Base-by-base conservation (phyloP, 64 coral and sea anemone genomes). In the Trachythela sp. region DNA sequence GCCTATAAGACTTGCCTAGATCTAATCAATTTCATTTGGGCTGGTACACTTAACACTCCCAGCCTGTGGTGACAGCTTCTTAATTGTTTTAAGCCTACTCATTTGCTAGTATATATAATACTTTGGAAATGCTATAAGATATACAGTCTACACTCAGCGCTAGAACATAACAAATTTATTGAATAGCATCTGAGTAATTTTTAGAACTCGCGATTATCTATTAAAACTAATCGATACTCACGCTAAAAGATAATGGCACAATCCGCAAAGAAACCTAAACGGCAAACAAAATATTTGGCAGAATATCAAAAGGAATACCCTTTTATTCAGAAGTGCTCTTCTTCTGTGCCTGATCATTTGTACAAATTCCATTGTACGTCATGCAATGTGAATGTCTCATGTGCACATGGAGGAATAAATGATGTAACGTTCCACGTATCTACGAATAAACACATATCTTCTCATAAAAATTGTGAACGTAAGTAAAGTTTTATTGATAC, bases 361-460 rank as follows among this genome's bases (percentile, higher is more conserved):
- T 87, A 92, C 90, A 92, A 92, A 84, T 92, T 92, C 90, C 85
- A 92, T 84, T 92, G 90, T 84, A 92, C 84, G 67, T 87, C 84
- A 48, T 92, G 85, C 90, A 92, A 92, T 92, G 67, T 84, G 85
- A 87, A 92, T 87, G 84, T 92, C 67, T 92, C 90, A 84, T 92
- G 90, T 80, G 85, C 90, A 70, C 90, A 92, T 72, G 90, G 90
- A 92, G 90, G 90, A 48, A 86, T 86, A 20, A 91, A 91, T 86
- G 90, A 91, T 92, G 90, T 92, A 48, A 34, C 24, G n/a, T 72
- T 37, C 85, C 90, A 92, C 84, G 67, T 72, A 0, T 72, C 68
- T 72, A 72, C 68, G 68, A 35, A 1, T 72, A 72, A 72, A 26
- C 68, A 72, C 68, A 72, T 72, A 72, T 72, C 68, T 72, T 14